These are phyloP conservation scores for Drosophila truncata DNA, from an alignment of 1,140 invertebrate species.

Conservation along the genomic window DNA sequence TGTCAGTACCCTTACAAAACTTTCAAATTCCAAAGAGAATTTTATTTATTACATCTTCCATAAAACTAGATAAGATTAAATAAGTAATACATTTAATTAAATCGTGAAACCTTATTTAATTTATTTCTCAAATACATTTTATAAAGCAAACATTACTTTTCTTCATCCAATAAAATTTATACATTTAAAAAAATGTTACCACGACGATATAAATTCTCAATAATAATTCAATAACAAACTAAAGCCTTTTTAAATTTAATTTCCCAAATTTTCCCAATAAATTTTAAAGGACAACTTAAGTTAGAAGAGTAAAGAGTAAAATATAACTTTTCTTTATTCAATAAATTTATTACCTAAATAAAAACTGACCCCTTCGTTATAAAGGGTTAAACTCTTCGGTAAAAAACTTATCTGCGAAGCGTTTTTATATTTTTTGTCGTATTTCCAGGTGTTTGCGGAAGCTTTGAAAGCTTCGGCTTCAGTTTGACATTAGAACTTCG, in stretches of 20 bases:
- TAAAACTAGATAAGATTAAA: too few relatives aligned
- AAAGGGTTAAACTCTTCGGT: slow-evolving; percentile 43
- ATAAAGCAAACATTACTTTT: not conserved
- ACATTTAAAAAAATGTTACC: not conserved
- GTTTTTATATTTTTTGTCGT: slow-evolving; percentile 15
- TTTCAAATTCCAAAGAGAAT: too few relatives aligned
- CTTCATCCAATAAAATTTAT: not conserved
- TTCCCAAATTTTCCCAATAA: too few relatives aligned
- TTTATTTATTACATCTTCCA: too few relatives aligned
- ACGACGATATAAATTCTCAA: not conserved
- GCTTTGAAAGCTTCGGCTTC: slow-evolving; percentile 78
- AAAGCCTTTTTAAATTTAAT: not conserved
- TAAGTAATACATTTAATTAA: not conserved
- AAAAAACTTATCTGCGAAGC: slow-evolving; percentile 37
- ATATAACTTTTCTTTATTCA: too few relatives aligned
- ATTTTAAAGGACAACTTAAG: not conserved
- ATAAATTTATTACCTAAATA: not conserved
- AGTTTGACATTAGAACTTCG: slow-evolving; percentile 79
- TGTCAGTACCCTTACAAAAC: too few relatives aligned
- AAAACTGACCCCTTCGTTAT: not conserved
- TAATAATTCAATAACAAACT: not conserved
- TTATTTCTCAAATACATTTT: too few relatives aligned
- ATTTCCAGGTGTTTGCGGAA: slow-evolving; percentile 49
- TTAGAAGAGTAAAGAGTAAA: not conserved
- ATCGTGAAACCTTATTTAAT: not conserved